phyloP scores from a whole-genome alignment of 2,888 invertebrate species.

The Caradrina kadenii region DNA sequence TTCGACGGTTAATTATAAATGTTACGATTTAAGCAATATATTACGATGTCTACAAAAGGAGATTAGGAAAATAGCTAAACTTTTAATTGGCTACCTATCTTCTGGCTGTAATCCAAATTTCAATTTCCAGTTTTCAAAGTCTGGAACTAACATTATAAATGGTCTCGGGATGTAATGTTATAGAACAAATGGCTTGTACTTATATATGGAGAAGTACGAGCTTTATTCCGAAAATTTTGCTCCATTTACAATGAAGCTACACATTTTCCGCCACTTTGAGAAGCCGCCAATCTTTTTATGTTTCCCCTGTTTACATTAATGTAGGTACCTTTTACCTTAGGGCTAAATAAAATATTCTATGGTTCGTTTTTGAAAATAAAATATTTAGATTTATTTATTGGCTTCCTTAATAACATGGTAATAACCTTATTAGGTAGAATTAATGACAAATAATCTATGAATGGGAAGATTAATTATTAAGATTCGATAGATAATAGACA shows the following conservation, averaged over 20 bases:
- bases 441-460: constrained; percentile 7
- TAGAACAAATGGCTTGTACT: constrained; percentile 17
- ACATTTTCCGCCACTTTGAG: constrained; percentile 16
- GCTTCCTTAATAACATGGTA: background rate
- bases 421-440: background rate
- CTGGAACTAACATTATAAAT: constrained; percentile 13
- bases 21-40: background rate
- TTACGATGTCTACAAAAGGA: background rate
- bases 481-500: constrained; percentile 10
- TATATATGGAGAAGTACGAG: constrained; percentile 10
- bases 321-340: constrained; percentile 11
- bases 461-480: constrained; percentile 13
- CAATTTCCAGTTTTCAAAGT: constrained; percentile 22
- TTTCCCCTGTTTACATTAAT: constrained; percentile 17
- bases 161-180: constrained; percentile 17
- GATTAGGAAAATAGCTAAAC: background rate
- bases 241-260: constrained; percentile 24
- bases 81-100: constrained; percentile 2
- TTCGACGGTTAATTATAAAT: constrained; percentile 4
- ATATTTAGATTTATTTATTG: background rate
- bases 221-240: constrained; percentile 26
- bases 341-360: constrained; percentile 5
- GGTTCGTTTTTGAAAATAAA: constrained; percentile 4
- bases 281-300: constrained; percentile 28
- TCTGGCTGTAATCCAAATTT: constrained; percentile 8